Evolutionary conservation across 2,113 vertebrate species (phyloP).

Genomic region (Lampris megalopsis): DNA sequence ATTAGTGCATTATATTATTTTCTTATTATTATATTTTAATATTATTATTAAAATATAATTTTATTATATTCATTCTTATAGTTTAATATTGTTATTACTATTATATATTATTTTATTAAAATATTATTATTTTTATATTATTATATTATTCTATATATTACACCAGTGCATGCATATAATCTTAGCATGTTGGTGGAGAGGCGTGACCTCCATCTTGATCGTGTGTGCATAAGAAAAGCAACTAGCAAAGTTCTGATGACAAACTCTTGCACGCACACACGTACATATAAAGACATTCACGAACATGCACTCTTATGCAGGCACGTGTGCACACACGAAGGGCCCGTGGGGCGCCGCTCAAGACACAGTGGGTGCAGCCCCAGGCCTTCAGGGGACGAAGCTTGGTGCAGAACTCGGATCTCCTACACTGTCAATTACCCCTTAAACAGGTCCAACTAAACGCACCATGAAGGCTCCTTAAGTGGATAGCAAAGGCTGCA

Average conservation of each 20-base stretch:
- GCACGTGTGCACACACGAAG: constrained; percentile 19
- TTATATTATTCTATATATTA: no score
- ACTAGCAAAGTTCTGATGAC: constrained; percentile 8
- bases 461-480: constrained; percentile 46
- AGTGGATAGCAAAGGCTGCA: constrained; percentile 60
- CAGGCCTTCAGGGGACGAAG: constrained; percentile 59
- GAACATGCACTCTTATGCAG: constrained; percentile 11
- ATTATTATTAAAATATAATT: no score
- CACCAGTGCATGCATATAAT: no score
- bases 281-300: constrained; percentile 22
- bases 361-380: constrained; percentile 58
- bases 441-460: constrained; percentile 48
- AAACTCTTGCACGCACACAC: constrained; percentile 16
- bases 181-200: no score
- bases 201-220: no score
- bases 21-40: no score
- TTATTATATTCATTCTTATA: no score
- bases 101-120: no score
- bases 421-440: constrained; percentile 75
- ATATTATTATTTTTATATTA: no score
- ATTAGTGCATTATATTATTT: no score
- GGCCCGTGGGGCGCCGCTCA: constrained; percentile 10
- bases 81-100: no score
- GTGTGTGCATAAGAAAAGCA: no score
- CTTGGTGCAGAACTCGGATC: constrained; percentile 62